These are phyloP conservation scores for Semaprochilodus insignis DNA, from an alignment of 2,797 vertebrate genomes.

Conservation along the genomic window DNA sequence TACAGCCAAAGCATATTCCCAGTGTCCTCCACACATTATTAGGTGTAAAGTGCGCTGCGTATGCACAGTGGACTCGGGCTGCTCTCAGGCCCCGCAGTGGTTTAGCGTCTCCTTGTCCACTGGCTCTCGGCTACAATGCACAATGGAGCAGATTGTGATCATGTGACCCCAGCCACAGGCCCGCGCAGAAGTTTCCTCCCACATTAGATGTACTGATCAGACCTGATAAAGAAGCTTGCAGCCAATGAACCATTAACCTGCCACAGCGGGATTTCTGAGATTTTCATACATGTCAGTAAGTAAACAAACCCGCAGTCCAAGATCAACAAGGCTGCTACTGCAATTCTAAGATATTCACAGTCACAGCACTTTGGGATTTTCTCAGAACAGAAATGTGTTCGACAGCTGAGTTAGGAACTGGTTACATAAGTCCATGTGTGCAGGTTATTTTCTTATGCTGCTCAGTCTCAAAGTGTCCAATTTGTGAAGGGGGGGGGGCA, in stretches of 20 bases:
- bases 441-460: slow-evolving; percentile 11
- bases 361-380: background rate
- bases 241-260: background rate
- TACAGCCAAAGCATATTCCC: background rate
- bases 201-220: slow-evolving; percentile 54
- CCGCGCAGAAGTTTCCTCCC: slow-evolving; percentile 32
- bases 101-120: slow-evolving; percentile 54
- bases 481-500: background rate
- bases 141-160: slow-evolving; percentile 66
- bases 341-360: background rate
- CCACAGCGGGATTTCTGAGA: background rate
- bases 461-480: slow-evolving; percentile 6
- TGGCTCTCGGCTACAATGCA: slow-evolving; percentile 68
- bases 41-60: slow-evolving; percentile 2
- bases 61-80: background rate
- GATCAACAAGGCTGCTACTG: background rate
- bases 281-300: background rate
- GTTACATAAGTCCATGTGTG: background rate
- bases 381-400: background rate
- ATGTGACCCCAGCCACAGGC: slow-evolving; percentile 67
- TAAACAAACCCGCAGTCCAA: background rate
- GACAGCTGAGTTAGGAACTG: background rate
- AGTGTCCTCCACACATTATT: background rate
- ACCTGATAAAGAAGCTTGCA: slow-evolving; percentile 7
- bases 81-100: slow-evolving; percentile 5